A percentile compares a stretch with the other conserved stretches of the same genome.
These are phyloP conservation scores for Eulemur rufifrons DNA, from an alignment of 2,113 vertebrate species.

Conservation along the genomic window DNA sequence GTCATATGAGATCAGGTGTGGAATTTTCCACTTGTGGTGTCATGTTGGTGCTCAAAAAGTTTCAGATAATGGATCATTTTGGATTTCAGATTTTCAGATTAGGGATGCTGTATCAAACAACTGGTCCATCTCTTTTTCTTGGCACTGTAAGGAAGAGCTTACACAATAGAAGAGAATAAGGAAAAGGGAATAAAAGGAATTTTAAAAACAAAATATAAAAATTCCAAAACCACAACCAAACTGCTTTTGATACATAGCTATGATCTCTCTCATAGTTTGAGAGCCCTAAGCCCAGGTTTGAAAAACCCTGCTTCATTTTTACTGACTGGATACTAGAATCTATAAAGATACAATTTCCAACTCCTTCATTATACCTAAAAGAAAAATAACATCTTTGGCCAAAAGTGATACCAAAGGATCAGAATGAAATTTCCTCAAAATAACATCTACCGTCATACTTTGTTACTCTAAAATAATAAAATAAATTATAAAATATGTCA, in stretches of 20 bases:
- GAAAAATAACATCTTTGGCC: conserved; percentile 1
- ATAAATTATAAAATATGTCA: conserved; percentile 16
- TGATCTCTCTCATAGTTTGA: background rate
- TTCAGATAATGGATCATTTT: background rate
- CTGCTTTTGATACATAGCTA: background rate
- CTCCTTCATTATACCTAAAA: conserved; percentile 22
- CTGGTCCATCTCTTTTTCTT: background rate
- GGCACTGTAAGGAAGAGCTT: background rate
- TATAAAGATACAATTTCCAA: background rate
- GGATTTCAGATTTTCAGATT: background rate
- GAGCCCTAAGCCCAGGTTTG: background rate
- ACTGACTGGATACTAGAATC: background rate
- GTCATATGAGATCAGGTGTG: background rate
- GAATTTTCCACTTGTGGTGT: background rate
- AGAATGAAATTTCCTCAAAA: conserved; percentile 29
- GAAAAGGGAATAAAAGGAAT: background rate
- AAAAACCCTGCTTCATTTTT: conserved; percentile 1
- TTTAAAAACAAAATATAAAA: conserved; percentile 10
- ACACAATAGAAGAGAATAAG: background rate
- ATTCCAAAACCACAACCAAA: background rate
- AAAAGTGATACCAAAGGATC: background rate
- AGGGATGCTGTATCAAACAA: background rate
- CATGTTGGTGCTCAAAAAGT: background rate
- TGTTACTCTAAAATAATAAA: background rate
- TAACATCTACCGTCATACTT: background rate